phyloP scores from a whole-genome alignment of 2,113 vertebrate genomes.

The Dinomys branickii region DNA sequence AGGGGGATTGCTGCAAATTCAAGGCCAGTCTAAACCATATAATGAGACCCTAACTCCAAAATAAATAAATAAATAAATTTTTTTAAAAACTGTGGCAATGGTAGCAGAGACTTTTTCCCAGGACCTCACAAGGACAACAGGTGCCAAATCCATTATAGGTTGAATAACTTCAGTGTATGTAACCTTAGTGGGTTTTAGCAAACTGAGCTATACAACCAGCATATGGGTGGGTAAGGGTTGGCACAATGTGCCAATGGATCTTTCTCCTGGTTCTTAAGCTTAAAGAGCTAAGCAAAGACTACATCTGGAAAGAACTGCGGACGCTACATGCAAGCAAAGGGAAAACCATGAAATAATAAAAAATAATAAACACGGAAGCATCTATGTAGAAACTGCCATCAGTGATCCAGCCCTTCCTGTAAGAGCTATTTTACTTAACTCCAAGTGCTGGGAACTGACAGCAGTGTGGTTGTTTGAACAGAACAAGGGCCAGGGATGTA shows the following conservation, averaged over 20 bases:
- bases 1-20: neutral
- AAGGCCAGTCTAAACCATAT: neutral
- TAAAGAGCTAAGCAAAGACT: neutral
- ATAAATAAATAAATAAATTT: neutral
- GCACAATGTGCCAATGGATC: accelerated
- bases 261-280: neutral
- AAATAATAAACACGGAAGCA: neutral
- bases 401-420: neutral
- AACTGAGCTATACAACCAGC: neutral
- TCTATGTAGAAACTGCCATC: accelerated
- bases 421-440: neutral
- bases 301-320: neutral
- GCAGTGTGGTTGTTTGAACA: accelerated
- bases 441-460: neutral
- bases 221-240: too few relatives aligned
- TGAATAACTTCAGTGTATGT: neutral
- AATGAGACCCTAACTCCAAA: neutral
- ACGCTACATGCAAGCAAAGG: neutral
- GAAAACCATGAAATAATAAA: neutral
- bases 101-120: neutral
- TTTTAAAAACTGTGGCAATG: neutral
- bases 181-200: neutral
- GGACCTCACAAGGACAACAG: neutral
- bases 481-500: neutral
- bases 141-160: accelerated